A percentile compares a stretch with the other conserved stretches of the same genome.
These are phyloP conservation scores for Oryzias celebensis DNA, from an alignment of 2,113 vertebrate genomes.

Conservation along the genomic window DNA sequence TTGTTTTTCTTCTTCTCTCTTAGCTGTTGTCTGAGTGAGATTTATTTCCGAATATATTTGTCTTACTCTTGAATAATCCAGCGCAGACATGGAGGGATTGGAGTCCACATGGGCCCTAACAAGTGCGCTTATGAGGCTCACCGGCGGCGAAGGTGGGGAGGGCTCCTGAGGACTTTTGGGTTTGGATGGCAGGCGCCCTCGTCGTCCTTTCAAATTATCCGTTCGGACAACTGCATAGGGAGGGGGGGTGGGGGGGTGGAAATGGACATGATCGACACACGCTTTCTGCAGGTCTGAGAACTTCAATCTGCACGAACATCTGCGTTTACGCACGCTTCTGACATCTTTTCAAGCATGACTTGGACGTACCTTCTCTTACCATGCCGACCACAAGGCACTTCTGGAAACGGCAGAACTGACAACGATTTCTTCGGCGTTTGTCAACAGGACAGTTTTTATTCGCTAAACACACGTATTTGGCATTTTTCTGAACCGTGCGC, in stretches of 20 bases:
- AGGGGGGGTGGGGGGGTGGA: constrained; percentile 13
- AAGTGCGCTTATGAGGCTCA: constrained; percentile 97
- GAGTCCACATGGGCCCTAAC: constrained; percentile 98
- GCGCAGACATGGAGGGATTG: constrained; percentile 95
- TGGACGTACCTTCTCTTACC: constrained; percentile 93
- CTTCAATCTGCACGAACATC: neutral
- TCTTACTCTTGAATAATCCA: constrained; percentile 98
- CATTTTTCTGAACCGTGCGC: constrained; percentile 99
- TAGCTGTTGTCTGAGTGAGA: neutral
- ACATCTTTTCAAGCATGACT: neutral
- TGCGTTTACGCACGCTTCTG: constrained; percentile 6
- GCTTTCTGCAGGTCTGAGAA: constrained; percentile 6
- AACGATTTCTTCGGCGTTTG: constrained; percentile 93
- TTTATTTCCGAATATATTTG: constrained; percentile 2
- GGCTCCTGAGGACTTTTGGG: constrained; percentile 98
- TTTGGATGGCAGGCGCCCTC: constrained; percentile 96
- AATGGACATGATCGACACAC: constrained; percentile 8
- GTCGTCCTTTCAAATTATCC: constrained; percentile 94
- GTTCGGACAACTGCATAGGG: constrained; percentile 88
- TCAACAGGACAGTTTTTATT: constrained; percentile 99
- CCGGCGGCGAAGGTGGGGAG: constrained; percentile 93
- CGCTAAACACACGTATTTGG: constrained; percentile 97
- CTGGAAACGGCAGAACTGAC: constrained; percentile 95
- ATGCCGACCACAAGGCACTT: constrained; percentile 97
- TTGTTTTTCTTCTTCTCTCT: neutral